A percentile compares a stretch with the other conserved stretches of the same genome.
Evolutionary conservation across 1,140 invertebrate species (phyloP).

Genomic region (Drosophila elegans): DNA sequence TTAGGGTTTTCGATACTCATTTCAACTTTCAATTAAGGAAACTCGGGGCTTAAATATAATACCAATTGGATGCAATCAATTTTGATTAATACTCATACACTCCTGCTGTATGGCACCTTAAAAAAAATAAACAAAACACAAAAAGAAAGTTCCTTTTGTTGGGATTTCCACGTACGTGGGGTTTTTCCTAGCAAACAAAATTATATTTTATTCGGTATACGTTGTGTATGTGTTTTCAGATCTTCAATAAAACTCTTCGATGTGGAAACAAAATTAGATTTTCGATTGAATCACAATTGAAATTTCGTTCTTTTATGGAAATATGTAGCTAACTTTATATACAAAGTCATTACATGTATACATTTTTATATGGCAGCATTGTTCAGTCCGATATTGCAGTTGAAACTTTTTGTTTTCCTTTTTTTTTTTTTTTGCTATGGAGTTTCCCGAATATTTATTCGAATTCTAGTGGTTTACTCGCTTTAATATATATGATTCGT

Average conservation of each 20-base stretch:
- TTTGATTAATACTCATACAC: conserved; percentile 49
- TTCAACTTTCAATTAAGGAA: conserved; percentile 40
- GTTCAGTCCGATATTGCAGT: conserved; percentile 76
- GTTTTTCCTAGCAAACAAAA: conserved; percentile 47
- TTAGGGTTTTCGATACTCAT: conserved; percentile 35
- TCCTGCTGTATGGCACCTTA: conserved; percentile 37
- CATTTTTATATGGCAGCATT: conserved; percentile 73
- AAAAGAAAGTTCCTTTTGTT: conserved; percentile 46
- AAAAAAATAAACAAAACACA: conserved; percentile 16
- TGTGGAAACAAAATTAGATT: conserved; percentile 76
- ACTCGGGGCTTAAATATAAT: conserved; percentile 21
- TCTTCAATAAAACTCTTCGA: conserved; percentile 64
- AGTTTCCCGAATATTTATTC: conserved; percentile 29
- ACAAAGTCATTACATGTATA: conserved; percentile 29
- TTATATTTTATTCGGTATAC: conserved; percentile 64
- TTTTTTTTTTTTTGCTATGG: conserved; percentile 14
- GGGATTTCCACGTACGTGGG: conserved; percentile 6
- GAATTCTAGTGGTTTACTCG: conserved; percentile 40
- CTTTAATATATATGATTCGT: conserved; percentile 29
- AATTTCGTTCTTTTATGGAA: conserved; percentile 58
- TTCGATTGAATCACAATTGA: conserved; percentile 77
- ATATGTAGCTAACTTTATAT: conserved; percentile 34
- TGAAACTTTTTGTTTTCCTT: conserved; percentile 33
- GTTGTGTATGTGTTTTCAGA: conserved; percentile 31
- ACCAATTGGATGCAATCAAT: conserved; percentile 33